These are phyloP conservation scores for Uloborus diversus DNA, from an alignment of 1,140 invertebrate species.

Conservation along the genomic window DNA sequence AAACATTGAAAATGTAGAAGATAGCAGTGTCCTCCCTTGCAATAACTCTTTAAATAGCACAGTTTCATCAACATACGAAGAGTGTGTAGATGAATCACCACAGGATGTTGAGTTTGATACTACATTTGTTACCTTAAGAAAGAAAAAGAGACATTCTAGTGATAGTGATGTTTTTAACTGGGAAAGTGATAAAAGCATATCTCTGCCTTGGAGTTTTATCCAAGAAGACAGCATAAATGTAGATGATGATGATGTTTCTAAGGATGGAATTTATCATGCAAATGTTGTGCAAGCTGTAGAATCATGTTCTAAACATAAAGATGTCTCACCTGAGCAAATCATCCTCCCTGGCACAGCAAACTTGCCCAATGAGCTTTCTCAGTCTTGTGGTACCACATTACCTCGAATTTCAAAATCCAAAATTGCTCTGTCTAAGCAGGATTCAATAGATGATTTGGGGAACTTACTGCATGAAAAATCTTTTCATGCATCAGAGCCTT, in stretches of 20 bases:
- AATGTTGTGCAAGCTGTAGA: not conserved
- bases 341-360: not conserved
- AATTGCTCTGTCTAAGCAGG: not conserved
- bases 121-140: conserved; percentile 42
- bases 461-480: not conserved
- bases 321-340: not conserved
- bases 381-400: too few species aligned
- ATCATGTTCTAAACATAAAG: not conserved
- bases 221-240: not conserved
- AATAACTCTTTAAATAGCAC: too few species aligned
- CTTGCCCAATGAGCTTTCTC: too few species aligned
- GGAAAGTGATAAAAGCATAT: conserved; percentile 52
- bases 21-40: too few species aligned
- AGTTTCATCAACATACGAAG: not conserved
- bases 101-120: not conserved
- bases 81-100: conserved; percentile 27
- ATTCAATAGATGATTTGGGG: conserved; percentile 14
- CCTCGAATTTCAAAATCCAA: not conserved
- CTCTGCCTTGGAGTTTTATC: not conserved
- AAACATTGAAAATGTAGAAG: too few species aligned
- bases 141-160: not conserved
- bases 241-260: not conserved
- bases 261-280: not conserved
- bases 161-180: conserved; percentile 18
- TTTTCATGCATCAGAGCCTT: conserved; percentile 26